Base-by-base conservation (phyloP, 35 echinoderm and acorn worm species). In the Holothuria glaberrima region DNA sequence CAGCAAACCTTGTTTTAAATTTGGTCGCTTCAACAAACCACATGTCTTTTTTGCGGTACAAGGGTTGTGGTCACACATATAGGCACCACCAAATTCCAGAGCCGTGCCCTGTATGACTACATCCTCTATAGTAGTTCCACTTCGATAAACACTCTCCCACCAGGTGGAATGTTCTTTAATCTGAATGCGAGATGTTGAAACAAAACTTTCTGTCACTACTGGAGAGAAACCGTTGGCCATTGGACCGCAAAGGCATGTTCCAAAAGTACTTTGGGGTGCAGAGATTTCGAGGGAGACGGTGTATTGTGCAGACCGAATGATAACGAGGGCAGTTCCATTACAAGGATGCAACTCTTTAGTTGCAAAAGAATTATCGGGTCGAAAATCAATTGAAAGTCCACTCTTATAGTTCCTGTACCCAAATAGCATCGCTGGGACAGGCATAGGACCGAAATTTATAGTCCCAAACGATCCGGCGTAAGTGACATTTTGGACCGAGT, bases 391-490 rank as follows among this genome's bases (percentile, higher is more conserved):
- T 18, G 48, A 32, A 30, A 97, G 30, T 33, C 68, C 69, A 19
- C 66, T 82, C 31, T 69, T 80, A 29, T 75, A 94, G 62, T 97
- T 94, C 19, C 95, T 64, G 77, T 90, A 94, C 44, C 95, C 95
- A 63, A 92, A 94, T 41, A 97, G 54, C 36, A 91, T 67, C 6
- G 95, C 92, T 9, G 92, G 92, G 20, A 94, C 32, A 44, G 45
- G 29, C 4, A 83, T 1, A 9, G 26, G 35, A 14, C 63, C 71
- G 52, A 92, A 69, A 6, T 36, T 54, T 0, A 92, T 1, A 20
- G 86, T 77, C 3, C 95, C 95, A 73, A 97, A 94, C 3, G 89
- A 72, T 6, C 92, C 95, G 12, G 95, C 95, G 85, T 89, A 94
- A 29, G 92, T 69, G 12, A 86, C 44, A 31, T 75, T 80, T 19